phyloP scores from a whole-genome alignment of 1,140 invertebrate species.

The Euura saliciscinereae region DNA sequence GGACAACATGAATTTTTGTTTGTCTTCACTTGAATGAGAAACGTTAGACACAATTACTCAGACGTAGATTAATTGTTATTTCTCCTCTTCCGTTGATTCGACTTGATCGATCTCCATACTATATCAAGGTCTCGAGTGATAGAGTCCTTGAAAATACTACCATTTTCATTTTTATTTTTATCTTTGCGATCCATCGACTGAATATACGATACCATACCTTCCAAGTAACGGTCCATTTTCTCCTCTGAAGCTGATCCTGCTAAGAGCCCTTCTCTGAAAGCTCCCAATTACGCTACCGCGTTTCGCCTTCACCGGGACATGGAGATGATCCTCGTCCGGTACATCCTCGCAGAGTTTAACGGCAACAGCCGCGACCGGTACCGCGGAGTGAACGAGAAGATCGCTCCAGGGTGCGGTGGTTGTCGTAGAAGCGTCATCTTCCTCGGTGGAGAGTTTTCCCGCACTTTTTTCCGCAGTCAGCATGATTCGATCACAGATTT shows the following conservation, averaged over 20 bases:
- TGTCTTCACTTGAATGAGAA: no score
- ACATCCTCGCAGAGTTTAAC: conserved; percentile 34
- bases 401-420: conserved; percentile 29
- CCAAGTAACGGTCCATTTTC: conserved; percentile 42
- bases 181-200: no score
- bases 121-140: no score
- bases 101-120: no score
- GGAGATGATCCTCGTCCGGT: conserved; percentile 17
- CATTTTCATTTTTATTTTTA: no score
- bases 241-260: conserved; percentile 43
- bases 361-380: conserved; percentile 32
- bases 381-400: conserved; percentile 33
- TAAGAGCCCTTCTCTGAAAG: conserved; percentile 41
- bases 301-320: conserved; percentile 26
- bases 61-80: no score
- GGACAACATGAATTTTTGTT: no score
- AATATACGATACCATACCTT: conserved; percentile 29
- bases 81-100: no score
- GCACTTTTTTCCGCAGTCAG: conserved; percentile 22
- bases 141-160: no score
- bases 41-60: no score
- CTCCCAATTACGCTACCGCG: conserved; percentile 29
- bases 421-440: conserved; percentile 19
- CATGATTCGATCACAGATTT: conserved; percentile 18
- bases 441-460: conserved; percentile 16